Evolutionary conservation across 1,140 invertebrate species (phyloP).

Genomic region (Drosophila elegans): DNA sequence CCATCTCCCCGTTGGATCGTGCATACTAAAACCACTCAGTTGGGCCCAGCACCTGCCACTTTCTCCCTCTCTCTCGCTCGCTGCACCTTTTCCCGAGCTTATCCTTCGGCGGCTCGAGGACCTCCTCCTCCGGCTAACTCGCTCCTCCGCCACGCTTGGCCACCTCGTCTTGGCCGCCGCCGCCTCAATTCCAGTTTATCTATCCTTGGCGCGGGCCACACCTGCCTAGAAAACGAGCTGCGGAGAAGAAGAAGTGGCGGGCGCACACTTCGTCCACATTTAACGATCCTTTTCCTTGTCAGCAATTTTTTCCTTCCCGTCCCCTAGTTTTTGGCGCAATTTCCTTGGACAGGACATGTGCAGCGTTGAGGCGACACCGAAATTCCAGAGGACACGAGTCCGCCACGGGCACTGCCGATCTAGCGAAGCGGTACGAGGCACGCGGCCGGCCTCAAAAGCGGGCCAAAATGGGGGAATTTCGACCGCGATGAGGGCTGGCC

Average conservation of each 20-base stretch:
- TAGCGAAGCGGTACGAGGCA: conserved; percentile 47
- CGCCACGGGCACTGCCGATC: conserved; percentile 50
- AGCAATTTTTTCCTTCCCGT: conserved; percentile 26
- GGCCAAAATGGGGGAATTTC: conserved; percentile 62
- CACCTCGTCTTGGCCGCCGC: conserved; percentile 67
- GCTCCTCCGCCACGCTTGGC: conserved; percentile 55
- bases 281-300: conserved; percentile 64
- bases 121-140: conserved; percentile 3
- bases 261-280: conserved; percentile 65
- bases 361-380: conserved; percentile 39
- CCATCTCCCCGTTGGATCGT: not conserved
- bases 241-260: conserved; percentile 69
- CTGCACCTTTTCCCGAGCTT: conserved; percentile 43
- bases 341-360: conserved; percentile 75
- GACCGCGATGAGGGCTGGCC: conserved; percentile 66
- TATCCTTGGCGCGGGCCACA: conserved; percentile 60
- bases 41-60: conserved; percentile 40
- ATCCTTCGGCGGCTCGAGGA: conserved; percentile 15
- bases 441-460: conserved; percentile 55
- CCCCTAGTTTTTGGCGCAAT: conserved; percentile 67
- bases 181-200: conserved; percentile 72
- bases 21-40: not conserved
- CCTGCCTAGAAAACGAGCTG: conserved; percentile 71
- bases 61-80: conserved; percentile 23
- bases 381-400: conserved; percentile 71